A percentile compares a stretch with the other conserved stretches of the same genome.
Conservation (phyloP, 2,113 vertebrate species). For the Chascanopsetta lugubris region DNA sequence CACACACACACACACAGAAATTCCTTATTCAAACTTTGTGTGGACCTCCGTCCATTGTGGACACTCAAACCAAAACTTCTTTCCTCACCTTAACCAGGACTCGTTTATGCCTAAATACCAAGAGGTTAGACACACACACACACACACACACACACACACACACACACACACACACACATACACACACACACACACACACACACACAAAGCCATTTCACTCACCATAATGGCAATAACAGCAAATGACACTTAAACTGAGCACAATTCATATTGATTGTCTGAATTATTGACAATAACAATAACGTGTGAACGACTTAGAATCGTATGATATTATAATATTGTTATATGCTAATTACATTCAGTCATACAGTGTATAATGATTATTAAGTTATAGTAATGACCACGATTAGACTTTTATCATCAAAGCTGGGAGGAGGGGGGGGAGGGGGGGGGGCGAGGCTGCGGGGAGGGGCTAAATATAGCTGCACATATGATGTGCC, state of each 20-base stretch:
- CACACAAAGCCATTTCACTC: background rate
- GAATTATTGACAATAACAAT: background rate
- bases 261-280: background rate
- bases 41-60: too few relatives aligned
- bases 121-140: background rate
- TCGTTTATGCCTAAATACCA: too few relatives aligned
- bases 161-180: background rate
- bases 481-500: too few relatives aligned
- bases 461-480: too few relatives aligned
- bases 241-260: background rate
- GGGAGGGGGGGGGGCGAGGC: background rate
- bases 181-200: conserved; percentile 1
- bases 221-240: background rate
- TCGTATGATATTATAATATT: background rate
- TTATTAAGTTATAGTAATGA: background rate
- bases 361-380: background rate
- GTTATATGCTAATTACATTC: background rate
- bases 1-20: too few relatives aligned
- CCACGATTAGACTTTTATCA: background rate
- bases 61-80: too few relatives aligned
- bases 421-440: background rate
- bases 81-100: too few relatives aligned
- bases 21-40: too few relatives aligned
- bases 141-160: background rate
- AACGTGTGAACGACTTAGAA: background rate